Evolutionary conservation across 2,113 vertebrate genomes (phyloP).

Genomic region (Saguinus midas): DNA sequence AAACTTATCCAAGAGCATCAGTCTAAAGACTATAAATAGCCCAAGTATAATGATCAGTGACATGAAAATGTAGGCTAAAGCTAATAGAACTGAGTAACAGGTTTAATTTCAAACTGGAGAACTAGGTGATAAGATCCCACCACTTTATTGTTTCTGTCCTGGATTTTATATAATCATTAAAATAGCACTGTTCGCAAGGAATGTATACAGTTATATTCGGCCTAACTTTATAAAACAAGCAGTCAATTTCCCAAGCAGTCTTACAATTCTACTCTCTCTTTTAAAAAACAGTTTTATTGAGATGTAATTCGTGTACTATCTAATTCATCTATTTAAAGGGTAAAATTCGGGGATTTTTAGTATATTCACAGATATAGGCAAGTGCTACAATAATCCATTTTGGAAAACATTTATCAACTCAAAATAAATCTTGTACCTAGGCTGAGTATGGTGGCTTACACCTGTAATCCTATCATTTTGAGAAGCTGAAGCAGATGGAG

Average conservation of each 20-base stretch:
- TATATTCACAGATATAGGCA: background rate
- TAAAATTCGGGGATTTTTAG: background rate
- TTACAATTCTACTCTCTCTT: background rate
- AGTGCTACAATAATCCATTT: background rate
- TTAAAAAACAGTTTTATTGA: background rate
- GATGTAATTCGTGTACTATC: background rate
- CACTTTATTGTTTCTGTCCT: background rate
- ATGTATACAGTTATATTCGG: background rate
- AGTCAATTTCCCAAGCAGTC: background rate
- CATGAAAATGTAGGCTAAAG: conserved; percentile 17
- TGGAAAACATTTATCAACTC: background rate
- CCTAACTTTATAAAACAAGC: background rate
- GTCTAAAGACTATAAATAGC: conserved; percentile 38
- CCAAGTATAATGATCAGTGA: background rate
- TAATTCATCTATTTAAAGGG: background rate
- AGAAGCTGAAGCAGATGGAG: too few species aligned
- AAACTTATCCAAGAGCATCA: background rate
- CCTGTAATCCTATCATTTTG: too few species aligned
- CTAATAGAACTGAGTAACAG: background rate
- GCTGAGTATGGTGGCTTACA: too few species aligned
- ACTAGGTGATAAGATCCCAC: background rate
- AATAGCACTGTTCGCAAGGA: background rate
- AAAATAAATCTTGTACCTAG: background rate
- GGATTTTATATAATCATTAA: conserved; percentile 19
- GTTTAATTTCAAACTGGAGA: conserved; percentile 34